Conservation (phyloP, 2,797 vertebrate genomes). For the Emys orbicularis region DNA sequence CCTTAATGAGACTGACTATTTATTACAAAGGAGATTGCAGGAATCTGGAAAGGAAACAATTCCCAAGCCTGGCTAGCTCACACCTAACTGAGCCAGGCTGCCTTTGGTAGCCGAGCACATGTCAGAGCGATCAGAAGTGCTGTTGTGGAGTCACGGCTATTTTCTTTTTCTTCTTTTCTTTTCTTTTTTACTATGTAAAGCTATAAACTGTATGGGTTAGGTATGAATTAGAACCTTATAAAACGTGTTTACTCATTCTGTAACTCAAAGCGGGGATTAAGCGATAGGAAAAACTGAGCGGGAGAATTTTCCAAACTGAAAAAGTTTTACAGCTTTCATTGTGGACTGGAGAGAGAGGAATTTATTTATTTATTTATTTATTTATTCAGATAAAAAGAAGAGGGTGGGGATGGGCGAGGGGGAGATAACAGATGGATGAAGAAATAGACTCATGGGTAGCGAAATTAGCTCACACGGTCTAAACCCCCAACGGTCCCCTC, state of each 20-base stretch:
- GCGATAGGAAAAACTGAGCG: constrained; percentile 82
- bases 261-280: constrained; percentile 79
- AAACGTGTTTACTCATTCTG: constrained; percentile 80
- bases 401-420: neutral
- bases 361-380: constrained; percentile 21
- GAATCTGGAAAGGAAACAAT: constrained; percentile 1
- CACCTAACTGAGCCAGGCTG: neutral
- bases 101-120: neutral
- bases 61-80: neutral
- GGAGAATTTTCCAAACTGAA: constrained; percentile 78
- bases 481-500: neutral
- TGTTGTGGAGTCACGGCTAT: constrained; percentile 14
- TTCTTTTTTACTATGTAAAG: constrained; percentile 69
- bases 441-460: neutral
- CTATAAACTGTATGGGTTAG: constrained; percentile 75
- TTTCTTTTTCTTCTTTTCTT: neutral
- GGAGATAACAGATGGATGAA: constrained; percentile 35
- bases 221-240: constrained; percentile 82
- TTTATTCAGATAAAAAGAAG: neutral
- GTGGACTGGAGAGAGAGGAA: constrained; percentile 63
- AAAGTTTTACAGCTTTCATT: constrained; percentile 79
- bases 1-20: neutral
- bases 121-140: constrained; percentile 14
- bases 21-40: constrained; percentile 17
- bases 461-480: neutral